phyloP scores from a whole-genome alignment of 2,888 invertebrate species.

The Drosophila neoperkinsi region DNA sequence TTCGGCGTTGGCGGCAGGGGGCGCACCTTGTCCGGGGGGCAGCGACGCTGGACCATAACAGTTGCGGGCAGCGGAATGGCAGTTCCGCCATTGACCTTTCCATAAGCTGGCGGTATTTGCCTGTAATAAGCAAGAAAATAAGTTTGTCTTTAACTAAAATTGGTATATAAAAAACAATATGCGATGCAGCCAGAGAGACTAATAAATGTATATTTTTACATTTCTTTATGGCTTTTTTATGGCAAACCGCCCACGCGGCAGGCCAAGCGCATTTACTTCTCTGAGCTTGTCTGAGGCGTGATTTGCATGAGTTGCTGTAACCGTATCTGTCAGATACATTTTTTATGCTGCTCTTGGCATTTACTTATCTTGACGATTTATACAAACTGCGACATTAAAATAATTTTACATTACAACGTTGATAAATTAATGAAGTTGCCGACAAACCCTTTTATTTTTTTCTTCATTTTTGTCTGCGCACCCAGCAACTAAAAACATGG shows the following conservation, averaged over 20 bases:
- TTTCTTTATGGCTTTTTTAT: constrained; percentile 40
- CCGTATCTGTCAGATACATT: constrained; percentile 59
- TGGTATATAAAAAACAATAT: constrained; percentile 25
- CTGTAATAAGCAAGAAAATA: constrained; percentile 85
- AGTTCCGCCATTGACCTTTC: constrained; percentile 88
- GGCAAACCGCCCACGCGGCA: constrained; percentile 49
- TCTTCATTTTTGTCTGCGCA: constrained; percentile 1
- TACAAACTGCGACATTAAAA: constrained; percentile 47
- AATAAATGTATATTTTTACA: constrained; percentile 16
- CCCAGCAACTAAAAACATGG: constrained; percentile 18
- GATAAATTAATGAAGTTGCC: constrained; percentile 67
- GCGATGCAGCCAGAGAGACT: background rate
- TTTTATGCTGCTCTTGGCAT: constrained; percentile 27
- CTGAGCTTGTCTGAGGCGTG: constrained; percentile 46
- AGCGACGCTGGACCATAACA: constrained; percentile 90
- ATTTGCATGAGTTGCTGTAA: constrained; percentile 56
- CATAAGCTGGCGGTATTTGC: constrained; percentile 89
- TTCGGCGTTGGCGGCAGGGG: constrained; percentile 90
- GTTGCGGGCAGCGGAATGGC: constrained; percentile 93
- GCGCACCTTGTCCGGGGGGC: constrained; percentile 92
- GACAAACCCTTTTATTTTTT: constrained; percentile 56
- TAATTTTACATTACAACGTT: constrained; percentile 46
- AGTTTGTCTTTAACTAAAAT: constrained; percentile 4
- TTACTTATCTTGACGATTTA: constrained; percentile 40
- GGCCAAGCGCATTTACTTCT: constrained; percentile 28